Conservation (phyloP, 2,113 vertebrate genomes). For the Delphinus delphis region DNA sequence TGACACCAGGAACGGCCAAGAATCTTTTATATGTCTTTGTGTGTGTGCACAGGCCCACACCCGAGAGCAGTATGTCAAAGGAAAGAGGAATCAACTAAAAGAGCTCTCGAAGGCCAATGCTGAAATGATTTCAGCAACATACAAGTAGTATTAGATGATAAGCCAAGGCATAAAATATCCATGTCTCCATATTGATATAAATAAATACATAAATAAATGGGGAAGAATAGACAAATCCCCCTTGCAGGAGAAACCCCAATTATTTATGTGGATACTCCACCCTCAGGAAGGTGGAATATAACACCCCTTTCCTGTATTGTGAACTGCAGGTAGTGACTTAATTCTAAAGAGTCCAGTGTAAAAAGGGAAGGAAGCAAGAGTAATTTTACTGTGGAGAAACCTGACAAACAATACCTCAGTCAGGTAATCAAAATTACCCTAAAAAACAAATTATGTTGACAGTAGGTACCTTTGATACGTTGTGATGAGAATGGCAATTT, state of each 20-base stretch:
- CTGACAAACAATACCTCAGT: too few relatives aligned
- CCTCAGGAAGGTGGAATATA: background rate
- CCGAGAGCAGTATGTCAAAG: background rate
- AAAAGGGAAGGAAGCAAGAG: background rate
- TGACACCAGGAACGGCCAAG: background rate
- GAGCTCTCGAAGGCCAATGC: background rate
- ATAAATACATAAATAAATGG: background rate
- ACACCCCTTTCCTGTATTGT: background rate
- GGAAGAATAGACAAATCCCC: background rate
- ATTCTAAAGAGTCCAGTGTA: background rate
- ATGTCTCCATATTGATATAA: background rate
- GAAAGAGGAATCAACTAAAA: background rate
- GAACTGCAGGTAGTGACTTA: background rate
- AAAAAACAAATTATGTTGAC: background rate
- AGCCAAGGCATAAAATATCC: background rate
- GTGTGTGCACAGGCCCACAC: background rate
- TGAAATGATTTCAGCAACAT: background rate
- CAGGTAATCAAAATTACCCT: background rate
- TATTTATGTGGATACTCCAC: background rate
- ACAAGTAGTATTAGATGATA: background rate
- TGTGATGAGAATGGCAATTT: background rate
- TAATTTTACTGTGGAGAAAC: background rate
- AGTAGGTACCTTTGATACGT: background rate
- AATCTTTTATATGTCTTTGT: background rate
- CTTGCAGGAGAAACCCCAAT: background rate